Percentiles rank a stretch among this genome's conserved stretches.
These are phyloP conservation scores for Microcebus tavaratra DNA, from an alignment of 2,113 vertebrate species.

Conservation along the genomic window DNA sequence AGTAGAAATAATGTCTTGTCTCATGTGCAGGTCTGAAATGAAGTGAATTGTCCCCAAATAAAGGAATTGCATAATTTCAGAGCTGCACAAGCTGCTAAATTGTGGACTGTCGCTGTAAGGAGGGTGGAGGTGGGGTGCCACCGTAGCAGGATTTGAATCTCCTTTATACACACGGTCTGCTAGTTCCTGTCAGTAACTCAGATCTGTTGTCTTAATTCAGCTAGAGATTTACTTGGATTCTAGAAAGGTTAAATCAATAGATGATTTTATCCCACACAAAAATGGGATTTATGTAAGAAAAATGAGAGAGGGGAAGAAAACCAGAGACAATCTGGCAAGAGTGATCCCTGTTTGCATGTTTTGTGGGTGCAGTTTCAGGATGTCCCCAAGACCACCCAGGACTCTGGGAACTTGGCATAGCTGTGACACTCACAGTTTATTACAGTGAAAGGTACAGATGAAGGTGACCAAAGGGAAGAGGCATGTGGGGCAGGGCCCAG, in stretches of 20 bases:
- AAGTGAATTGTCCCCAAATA: not conserved
- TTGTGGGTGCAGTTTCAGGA: not conserved
- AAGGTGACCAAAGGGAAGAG: not conserved
- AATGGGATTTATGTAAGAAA: not conserved
- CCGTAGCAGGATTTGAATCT: not conserved
- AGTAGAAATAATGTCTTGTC: rapidly evolving
- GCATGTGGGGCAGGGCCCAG: rapidly evolving
- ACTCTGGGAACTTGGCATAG: too few species aligned
- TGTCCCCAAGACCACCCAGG: rapidly evolving
- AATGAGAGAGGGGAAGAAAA: too few species aligned
- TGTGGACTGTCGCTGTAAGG: not conserved
- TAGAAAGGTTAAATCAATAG: rapidly evolving
- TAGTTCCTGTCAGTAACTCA: too few species aligned
- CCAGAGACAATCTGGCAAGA: not conserved
- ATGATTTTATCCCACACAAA: not conserved
- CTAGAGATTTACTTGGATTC: not conserved
- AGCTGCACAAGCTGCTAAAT: not conserved
- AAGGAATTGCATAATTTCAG: not conserved
- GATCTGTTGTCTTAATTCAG: too few species aligned
- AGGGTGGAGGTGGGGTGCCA: not conserved
- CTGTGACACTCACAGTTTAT: rapidly evolving
- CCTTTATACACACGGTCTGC: rapidly evolving
- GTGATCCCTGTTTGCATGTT: rapidly evolving
- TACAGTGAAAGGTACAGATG: rapidly evolving
- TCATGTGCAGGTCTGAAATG: not conserved